Percentiles rank a stretch among this genome's conserved stretches.
Evolutionary conservation across 2,888 invertebrate genomes (phyloP).

Genomic region (Drosophila basisetae): DNA sequence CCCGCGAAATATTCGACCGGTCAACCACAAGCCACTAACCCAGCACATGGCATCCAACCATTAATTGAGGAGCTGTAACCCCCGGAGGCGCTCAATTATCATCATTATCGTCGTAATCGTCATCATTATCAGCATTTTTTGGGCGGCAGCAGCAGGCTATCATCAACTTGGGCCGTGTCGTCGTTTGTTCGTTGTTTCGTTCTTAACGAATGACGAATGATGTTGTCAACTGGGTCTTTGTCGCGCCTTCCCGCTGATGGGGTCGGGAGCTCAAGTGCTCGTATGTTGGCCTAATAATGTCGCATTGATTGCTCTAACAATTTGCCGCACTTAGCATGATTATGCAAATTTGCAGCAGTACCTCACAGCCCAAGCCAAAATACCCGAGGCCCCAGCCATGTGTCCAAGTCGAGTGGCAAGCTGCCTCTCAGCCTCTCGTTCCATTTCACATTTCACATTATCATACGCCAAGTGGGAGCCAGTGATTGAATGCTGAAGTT

Average conservation of each 20-base stretch:
- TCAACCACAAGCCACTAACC: background rate
- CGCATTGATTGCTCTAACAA: constrained; percentile 57
- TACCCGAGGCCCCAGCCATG: constrained; percentile 26
- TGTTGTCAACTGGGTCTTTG: constrained; percentile 63
- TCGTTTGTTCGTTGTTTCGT: constrained; percentile 2
- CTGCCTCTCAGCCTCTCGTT: constrained; percentile 45
- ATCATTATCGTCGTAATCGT: constrained; percentile 12
- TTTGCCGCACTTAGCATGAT: constrained; percentile 62
- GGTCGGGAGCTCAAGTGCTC: constrained; percentile 51
- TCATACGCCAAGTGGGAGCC: constrained; percentile 48
- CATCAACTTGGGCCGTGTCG: constrained; percentile 23
- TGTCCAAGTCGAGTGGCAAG: constrained; percentile 38
- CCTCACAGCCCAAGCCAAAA: constrained; percentile 12
- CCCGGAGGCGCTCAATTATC: constrained; percentile 34
- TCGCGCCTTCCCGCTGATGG: constrained; percentile 4
- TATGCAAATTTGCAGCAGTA: constrained; percentile 63
- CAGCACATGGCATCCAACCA: constrained; percentile 38
- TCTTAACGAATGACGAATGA: constrained; percentile 51
- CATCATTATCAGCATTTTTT: constrained; percentile 6
- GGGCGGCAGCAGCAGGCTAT: constrained; percentile 15
- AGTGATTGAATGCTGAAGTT: constrained; percentile 53
- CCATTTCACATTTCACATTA: constrained; percentile 44
- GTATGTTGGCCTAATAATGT: constrained; percentile 72
- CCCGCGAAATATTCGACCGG: constrained; percentile 26
- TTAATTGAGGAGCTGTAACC: constrained; percentile 50